A percentile compares a stretch with the other conserved stretches of the same genome.
phyloP scores from a whole-genome alignment of 2,113 vertebrate species.

The Protobothrops flavoviridis region DNA sequence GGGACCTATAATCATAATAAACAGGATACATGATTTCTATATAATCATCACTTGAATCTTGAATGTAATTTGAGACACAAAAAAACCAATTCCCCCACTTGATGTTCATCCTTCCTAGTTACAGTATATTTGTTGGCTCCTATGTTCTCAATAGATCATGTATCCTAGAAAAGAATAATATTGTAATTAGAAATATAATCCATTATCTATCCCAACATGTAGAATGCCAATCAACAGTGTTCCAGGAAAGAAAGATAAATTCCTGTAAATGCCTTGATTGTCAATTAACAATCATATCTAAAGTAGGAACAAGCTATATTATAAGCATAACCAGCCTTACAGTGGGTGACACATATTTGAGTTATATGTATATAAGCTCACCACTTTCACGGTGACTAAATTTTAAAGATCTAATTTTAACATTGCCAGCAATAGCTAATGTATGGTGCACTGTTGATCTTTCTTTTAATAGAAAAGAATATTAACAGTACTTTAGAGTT shows the following conservation, averaged over 20 bases:
- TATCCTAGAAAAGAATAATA: background rate
- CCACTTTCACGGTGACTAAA: background rate
- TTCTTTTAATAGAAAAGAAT: background rate
- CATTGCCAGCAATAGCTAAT: background rate
- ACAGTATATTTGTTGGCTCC: background rate
- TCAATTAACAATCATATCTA: background rate
- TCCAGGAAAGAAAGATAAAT: background rate
- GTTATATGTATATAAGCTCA: background rate
- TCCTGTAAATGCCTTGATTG: background rate
- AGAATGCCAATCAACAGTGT: background rate
- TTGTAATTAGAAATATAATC: background rate
- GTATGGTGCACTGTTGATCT: background rate
- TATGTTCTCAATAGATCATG: background rate
- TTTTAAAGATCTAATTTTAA: background rate
- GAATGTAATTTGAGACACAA: background rate
- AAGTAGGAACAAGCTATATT: background rate
- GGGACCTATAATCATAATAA: background rate
- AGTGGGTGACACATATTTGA: background rate
- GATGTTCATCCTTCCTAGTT: background rate
- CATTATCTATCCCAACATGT: background rate
- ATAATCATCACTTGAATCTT: background rate
- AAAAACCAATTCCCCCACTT: background rate
- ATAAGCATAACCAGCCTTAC: background rate
- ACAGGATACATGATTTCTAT: background rate
- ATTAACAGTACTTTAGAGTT: background rate